Evolutionary conservation across 2,888 invertebrate species (phyloP), one percentile per base, ranked within the genome.

Genomic region (Chesias legatella): DNA sequence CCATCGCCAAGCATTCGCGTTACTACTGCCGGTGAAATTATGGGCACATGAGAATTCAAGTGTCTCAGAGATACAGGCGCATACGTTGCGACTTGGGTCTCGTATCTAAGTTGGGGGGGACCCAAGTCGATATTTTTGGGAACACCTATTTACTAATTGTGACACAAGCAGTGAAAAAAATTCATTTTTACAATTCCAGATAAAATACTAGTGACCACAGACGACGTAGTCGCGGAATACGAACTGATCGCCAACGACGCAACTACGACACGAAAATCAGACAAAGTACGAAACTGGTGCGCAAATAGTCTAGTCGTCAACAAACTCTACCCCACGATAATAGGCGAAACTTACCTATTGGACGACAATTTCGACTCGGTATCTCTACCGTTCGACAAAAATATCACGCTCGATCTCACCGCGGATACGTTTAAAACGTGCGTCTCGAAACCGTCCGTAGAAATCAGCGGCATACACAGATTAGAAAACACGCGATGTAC

Each of bases 151-250:
- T n/a, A n/a, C n/a, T n/a, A n/a, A n/a, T n/a, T n/a, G n/a, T n/a
- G n/a, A n/a, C n/a, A n/a, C n/a, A n/a, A n/a, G n/a, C n/a, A n/a
- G n/a, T n/a, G n/a, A n/a, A n/a, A n/a, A n/a, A n/a, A n/a, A n/a
- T 7, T 4, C n/a, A 3, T 10, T 21, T 26, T 48, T 34, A 50
- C 11, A 0, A 32, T 63, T 88, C 1, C 82, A 92, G 93, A 92
- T 55, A 91, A 90, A 80, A 80, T 93, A 53, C 60, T 92, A 57
- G 73, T 93, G 51, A 90, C 90, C 35, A 91, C 90, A 57, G 91
- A 91, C 48, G 77, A 89, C 55, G 63, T 90, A 51, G 75, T 91
- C 17, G 92, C 91, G 5, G 92, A 92, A 73, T 92, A 92, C 43
- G 79, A 71, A 52, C 70, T 76, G 0, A 58, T 64, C 39, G 77